Conservation (phyloP, 1,140 invertebrate species). For the Ceratina australensis region DNA sequence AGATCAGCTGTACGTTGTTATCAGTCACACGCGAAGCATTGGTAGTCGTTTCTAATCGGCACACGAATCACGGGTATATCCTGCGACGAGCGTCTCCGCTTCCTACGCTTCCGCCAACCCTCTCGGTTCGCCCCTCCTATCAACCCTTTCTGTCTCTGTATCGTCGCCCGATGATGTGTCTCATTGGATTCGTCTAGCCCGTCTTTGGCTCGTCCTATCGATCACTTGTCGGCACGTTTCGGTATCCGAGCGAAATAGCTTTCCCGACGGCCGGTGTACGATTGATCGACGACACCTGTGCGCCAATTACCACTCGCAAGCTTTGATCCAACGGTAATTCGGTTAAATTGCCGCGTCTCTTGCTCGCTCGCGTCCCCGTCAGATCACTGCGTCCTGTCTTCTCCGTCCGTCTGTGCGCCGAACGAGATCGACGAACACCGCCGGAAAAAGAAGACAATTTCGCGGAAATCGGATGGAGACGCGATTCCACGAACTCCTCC, state of each 20-base stretch:
- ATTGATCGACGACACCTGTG: conserved; percentile 70
- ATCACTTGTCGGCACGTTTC: conserved; percentile 63
- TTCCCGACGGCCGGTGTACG: conserved; percentile 63
- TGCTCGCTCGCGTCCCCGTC: not conserved
- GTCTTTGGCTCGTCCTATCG: conserved; percentile 66
- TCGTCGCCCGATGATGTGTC: conserved; percentile 32
- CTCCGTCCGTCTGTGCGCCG: not conserved
- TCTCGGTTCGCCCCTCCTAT: not conserved
- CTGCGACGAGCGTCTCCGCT: conserved; percentile 26
- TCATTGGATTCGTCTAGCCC: conserved; percentile 48
- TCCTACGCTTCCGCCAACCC: conserved; percentile 41
- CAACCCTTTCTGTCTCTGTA: conserved; percentile 28
- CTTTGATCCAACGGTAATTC: conserved; percentile 71
- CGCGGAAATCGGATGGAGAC: conserved; percentile 10
- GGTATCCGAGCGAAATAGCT: conserved; percentile 68
- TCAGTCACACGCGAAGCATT: not conserved
- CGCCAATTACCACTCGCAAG: conserved; percentile 68
- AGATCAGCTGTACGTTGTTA: no score
- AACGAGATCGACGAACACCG: not conserved
- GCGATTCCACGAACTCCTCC: no score
- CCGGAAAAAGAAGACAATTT: conserved; percentile 2
- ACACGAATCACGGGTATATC: conserved; percentile 26
- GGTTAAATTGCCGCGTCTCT: conserved; percentile 62
- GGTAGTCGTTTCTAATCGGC: conserved; percentile 11
- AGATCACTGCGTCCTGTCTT: not conserved